A percentile compares a stretch with the other conserved stretches of the same genome.
Evolutionary conservation across 2,113 vertebrate genomes (phyloP).

Genomic region (Rutilus rutilus): DNA sequence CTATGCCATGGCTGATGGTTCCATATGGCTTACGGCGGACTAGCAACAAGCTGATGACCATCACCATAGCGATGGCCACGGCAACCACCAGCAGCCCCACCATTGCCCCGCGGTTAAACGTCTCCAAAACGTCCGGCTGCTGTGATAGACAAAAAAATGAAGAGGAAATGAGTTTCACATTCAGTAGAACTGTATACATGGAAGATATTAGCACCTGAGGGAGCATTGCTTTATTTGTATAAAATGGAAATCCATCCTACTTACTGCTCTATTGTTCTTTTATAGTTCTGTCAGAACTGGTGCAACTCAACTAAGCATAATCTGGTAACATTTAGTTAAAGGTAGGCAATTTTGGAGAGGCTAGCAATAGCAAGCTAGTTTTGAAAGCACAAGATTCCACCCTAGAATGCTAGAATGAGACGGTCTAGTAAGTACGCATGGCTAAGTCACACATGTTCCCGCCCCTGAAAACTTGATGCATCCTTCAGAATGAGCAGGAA

Average conservation of each 20-base stretch:
- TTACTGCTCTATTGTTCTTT: background rate
- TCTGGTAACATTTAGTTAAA: background rate
- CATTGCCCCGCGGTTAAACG: slow-evolving; percentile 85
- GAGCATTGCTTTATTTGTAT: background rate
- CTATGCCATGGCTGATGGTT: slow-evolving; percentile 85
- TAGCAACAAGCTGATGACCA: slow-evolving; percentile 84
- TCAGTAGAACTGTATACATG: background rate
- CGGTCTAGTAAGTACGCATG: too few relatives aligned
- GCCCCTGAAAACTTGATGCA: too few relatives aligned
- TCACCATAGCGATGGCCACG: slow-evolving; percentile 85
- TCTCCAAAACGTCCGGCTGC: slow-evolving; percentile 84
- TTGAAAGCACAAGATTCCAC: background rate
- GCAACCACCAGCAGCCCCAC: slow-evolving; percentile 88
- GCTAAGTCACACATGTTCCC: too few relatives aligned
- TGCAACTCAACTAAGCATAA: background rate
- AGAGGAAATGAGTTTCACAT: background rate
- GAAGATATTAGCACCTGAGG: slow-evolving; percentile 4
- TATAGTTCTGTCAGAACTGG: background rate
- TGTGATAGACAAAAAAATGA: slow-evolving; percentile 44
- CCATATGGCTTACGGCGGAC: slow-evolving; percentile 86
- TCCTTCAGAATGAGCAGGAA: too few relatives aligned
- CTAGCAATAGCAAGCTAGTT: background rate
- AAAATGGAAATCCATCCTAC: background rate
- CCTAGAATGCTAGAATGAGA: too few relatives aligned
- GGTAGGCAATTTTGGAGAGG: background rate